Evolutionary conservation across 2,888 invertebrate genomes (phyloP).

Genomic region (Heliconius ethilla): DNA sequence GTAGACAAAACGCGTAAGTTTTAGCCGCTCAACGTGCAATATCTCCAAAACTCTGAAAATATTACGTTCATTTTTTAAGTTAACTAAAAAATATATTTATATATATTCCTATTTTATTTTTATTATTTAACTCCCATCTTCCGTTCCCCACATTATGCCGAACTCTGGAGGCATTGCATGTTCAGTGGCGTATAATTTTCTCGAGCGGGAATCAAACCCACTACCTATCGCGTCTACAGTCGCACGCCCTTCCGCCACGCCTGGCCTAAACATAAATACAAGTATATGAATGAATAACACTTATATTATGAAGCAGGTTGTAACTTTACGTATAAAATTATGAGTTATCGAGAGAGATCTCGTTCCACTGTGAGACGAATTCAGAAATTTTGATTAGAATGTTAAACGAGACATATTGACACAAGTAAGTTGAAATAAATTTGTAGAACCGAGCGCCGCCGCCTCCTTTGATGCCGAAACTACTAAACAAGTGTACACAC

Average conservation of each 20-base stretch:
- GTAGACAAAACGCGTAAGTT: not conserved
- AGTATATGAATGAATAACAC: not conserved
- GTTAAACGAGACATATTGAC: constrained; percentile 15
- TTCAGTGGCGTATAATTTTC: too few species aligned
- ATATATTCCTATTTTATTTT: too few species aligned
- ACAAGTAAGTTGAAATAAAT: constrained; percentile 13
- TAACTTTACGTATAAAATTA: constrained; percentile 17
- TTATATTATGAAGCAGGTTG: not conserved
- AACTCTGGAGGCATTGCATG: too few species aligned
- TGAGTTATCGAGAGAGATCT: not conserved
- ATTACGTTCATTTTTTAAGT: too few species aligned
- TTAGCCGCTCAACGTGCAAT: too few species aligned
- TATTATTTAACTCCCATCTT: too few species aligned
- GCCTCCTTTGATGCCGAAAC: not conserved
- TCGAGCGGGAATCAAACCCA: too few species aligned
- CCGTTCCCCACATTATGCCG: too few species aligned
- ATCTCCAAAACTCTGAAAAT: too few species aligned
- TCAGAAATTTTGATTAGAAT: constrained; percentile 17
- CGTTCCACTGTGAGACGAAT: not conserved
- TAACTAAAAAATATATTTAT: too few species aligned
- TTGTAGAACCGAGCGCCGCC: not conserved
- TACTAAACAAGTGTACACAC: not conserved
- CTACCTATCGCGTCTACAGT: too few species aligned
- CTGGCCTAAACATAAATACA: not conserved
- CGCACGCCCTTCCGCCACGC: too few species aligned